Base-by-base conservation (phyloP, 2,888 invertebrate genomes). In the Acleris cristana region DNA sequence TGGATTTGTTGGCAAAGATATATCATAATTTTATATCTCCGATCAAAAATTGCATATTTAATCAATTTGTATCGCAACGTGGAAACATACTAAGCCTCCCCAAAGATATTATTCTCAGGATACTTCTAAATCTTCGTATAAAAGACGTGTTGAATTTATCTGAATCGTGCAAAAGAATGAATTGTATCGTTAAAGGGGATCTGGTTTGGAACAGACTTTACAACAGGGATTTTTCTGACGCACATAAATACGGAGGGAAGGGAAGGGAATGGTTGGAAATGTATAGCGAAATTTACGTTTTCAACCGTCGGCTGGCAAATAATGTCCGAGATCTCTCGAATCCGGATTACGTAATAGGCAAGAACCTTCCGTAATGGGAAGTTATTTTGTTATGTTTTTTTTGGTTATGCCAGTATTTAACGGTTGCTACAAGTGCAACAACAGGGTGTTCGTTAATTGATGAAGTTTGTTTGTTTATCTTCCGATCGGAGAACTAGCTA, bases 1-100 rank as follows among this genome's bases (percentile, higher is more conserved):
- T 78, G 5, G 62, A 72, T 0, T 74, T 77, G 48, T 70, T 82
- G 14, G 56, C 70, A 48, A 62, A 58, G 26, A 65, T 61, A 10
- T 73, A 83, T n/a, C 80, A 75, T 64, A 76, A 80, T 18, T 81
- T 85, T 52, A 70, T 80, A 12, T 69, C 58, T 18, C 83, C 83
- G 3, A 70, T 80, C 2, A 83, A 77, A 62, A 77, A 76, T 49
- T 71, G 73, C 5, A 79, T 85, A 61, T 68, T 81, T 23, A 77
- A 75, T 66, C 72, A 78, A 57, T 70, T 82, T 61, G 72, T 71
- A n/a, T 71, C 70, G 12, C 75, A 78, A 0, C 77, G 77, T 26
- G 73, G 74, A 4, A 79, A 74, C 65, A 68, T 85, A 10, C 65
- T 73, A n/a, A 81, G 81, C 10, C 67, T 85, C n/a, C 83, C 83